Percentiles rank a stretch among this genome's conserved stretches.
Evolutionary conservation across 2,888 invertebrate species (phyloP).

Genomic region (Empis stercorea): DNA sequence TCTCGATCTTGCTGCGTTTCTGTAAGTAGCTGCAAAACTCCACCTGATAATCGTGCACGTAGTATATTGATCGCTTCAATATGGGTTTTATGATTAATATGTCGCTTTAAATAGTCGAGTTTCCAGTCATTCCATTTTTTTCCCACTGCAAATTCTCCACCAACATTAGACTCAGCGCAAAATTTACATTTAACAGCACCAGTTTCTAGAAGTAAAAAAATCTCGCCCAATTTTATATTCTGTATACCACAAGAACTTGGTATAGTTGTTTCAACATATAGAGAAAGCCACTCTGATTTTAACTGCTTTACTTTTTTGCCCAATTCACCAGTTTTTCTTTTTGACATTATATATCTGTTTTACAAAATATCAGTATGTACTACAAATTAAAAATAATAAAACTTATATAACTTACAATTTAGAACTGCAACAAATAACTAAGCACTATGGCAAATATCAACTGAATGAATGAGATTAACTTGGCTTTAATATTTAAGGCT

Average conservation of each 20-base stretch:
- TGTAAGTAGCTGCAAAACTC: neutral
- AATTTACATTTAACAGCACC: neutral
- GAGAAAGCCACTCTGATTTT: neutral
- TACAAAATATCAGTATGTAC: too few relatives aligned
- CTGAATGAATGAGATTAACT: too few relatives aligned
- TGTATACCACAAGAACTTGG: neutral
- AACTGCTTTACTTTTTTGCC: neutral
- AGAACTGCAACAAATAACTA: too few relatives aligned
- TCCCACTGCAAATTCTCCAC: neutral
- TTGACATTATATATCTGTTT: too few relatives aligned
- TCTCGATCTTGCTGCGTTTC: neutral
- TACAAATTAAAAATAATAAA: too few relatives aligned
- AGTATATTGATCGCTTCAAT: neutral
- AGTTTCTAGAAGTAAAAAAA: too few relatives aligned
- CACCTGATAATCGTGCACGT: neutral
- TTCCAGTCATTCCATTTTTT: neutral
- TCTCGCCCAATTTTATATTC: neutral
- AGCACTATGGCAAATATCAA: too few relatives aligned
- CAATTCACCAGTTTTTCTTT: neutral
- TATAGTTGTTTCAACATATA: neutral
- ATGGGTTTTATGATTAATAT: neutral
- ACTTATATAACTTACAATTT: too few relatives aligned
- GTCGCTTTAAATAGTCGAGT: neutral
- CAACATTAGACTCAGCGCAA: neutral
- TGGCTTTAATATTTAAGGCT: too few relatives aligned